These are phyloP conservation scores for Poecilia wingei DNA, from an alignment of 2,797 vertebrate genomes.

Conservation along the genomic window DNA sequence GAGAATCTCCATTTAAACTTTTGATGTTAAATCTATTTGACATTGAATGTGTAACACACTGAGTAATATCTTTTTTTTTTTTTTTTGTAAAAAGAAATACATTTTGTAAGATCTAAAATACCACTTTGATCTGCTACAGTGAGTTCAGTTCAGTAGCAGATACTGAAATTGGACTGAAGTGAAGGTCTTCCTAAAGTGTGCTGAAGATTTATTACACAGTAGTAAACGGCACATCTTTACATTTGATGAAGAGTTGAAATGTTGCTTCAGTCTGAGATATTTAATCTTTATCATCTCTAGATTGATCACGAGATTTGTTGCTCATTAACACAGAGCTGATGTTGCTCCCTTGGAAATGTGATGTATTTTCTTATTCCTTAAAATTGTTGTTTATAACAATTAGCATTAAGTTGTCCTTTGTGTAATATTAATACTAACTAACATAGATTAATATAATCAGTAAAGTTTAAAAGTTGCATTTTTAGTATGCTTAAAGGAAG, in stretches of 20 bases:
- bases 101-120: constrained; percentile 10
- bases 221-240: not conserved
- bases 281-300: not conserved
- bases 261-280: not conserved
- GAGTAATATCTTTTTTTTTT: not conserved
- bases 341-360: constrained; percentile 78
- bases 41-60: not conserved
- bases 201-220: not conserved
- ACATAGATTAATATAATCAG: not conserved
- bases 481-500: not conserved
- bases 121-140: not conserved
- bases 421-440: constrained; percentile 39
- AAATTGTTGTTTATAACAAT: constrained; percentile 79
- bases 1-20: constrained; percentile 12
- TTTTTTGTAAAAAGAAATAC: not conserved
- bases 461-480: not conserved
- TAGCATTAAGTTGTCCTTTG: constrained; percentile 75
- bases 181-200: not conserved
- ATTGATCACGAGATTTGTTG: not conserved
- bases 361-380: constrained; percentile 64
- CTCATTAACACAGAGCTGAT: constrained; percentile 54
- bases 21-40: not conserved
- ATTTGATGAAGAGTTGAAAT: not conserved
- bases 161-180: not conserved
- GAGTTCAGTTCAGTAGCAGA: not conserved